Base-by-base conservation (phyloP, 2,888 invertebrate species). In the Quadriops clusia region DNA sequence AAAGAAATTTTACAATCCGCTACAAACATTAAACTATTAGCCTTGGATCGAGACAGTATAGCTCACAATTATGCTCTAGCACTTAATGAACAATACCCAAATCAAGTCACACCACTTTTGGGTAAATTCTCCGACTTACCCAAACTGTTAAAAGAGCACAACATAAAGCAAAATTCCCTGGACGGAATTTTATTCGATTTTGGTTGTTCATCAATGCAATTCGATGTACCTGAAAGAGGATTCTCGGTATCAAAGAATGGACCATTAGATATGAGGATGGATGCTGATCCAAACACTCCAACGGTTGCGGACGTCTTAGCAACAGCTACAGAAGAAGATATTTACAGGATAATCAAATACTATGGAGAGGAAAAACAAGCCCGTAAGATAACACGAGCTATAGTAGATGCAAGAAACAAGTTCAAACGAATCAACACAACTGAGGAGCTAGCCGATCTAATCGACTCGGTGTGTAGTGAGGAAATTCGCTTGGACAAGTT, bases 241-340 rank as follows among this genome's bases (percentile, higher is more conserved):
- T 95, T 95, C 61, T 77, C 89, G 5, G 51, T 93, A 1, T 79
- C 74, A 26, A 74, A 75, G 54, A 74, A 93, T 64, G 93, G 90
- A 0, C 85, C 83, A 3, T 65, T 95, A 31, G 94, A 95, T 50
- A 95, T 95, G 94, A 69, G 94, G 54, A 95, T 95, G 95, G 89
- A 91, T 64, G 76, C 78, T 0, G 64, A 68, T 5, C 70, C 77
- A 1, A 67, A 77, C 35, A 72, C 74, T 46, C 77, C 84, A 5
- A 87, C 86, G 17, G 95, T 89, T 3, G 79, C 85, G 21, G 87
- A 94, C 59, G 78, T 95, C 3, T 63, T 95, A 28, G 82, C 84
- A 6, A 71, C 72, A 30, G 74, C 82, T 1, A 74, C 77, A 40
- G 90, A 90, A 58, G 64, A 66, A 23, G 83, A 86, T 54, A 65